Conservation (phyloP, 2,113 vertebrate species). For the Colaptes auratus region DNA sequence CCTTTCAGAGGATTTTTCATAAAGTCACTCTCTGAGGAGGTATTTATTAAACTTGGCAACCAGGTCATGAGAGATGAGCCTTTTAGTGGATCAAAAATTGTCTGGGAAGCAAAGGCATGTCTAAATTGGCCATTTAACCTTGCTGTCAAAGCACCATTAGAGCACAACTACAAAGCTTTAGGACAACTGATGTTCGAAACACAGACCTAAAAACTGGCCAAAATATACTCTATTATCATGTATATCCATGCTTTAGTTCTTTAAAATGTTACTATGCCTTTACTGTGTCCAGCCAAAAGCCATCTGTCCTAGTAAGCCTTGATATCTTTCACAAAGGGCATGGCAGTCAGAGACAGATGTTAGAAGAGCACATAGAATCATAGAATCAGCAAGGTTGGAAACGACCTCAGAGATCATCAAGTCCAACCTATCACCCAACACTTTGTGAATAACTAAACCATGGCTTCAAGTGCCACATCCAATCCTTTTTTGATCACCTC, state of each 20-base stretch:
- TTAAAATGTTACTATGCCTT: background rate
- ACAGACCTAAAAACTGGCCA: background rate
- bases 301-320: background rate
- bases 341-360: background rate
- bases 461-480: no score
- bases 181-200: background rate
- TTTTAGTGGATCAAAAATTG: background rate
- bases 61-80: background rate
- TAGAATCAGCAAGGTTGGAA: no score
- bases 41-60: conserved; percentile 22
- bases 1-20: background rate
- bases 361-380: background rate
- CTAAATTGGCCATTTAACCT: background rate
- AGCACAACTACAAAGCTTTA: background rate
- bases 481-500: no score
- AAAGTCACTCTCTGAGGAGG: background rate
- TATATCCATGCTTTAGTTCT: background rate
- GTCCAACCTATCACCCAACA: no score
- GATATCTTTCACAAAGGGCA: background rate
- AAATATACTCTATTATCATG: background rate
- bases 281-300: background rate
- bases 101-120: background rate
- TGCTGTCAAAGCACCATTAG: background rate
- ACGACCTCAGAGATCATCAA: no score
- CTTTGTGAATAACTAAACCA: no score